Conservation (phyloP, 1,140 invertebrate genomes). For the Sarcophaga peregrina region DNA sequence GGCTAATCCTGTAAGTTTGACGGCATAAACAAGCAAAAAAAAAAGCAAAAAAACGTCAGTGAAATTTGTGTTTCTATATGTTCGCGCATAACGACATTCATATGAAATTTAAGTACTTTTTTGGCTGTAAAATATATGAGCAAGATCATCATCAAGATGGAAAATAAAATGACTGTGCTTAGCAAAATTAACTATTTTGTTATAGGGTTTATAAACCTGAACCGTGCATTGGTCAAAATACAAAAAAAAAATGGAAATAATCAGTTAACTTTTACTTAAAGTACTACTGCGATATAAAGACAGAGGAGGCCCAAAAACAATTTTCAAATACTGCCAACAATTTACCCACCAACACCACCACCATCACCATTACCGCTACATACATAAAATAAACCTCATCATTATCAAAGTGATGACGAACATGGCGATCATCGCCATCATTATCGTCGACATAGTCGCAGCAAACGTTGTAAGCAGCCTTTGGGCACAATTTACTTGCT, state of each 20-base stretch:
- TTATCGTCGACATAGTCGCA: not conserved
- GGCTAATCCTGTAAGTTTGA: conserved; percentile 3
- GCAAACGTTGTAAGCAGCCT: not conserved
- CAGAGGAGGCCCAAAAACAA: not conserved
- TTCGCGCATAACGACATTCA: not conserved
- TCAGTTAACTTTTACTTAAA: not conserved
- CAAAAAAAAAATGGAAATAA: not conserved
- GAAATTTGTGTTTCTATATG: not conserved
- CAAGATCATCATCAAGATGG: too few species aligned
- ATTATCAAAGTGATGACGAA: not conserved
- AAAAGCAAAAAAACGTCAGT: conserved; percentile 1
- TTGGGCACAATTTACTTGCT: not conserved
- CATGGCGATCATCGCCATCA: not conserved
- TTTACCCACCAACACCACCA: not conserved
- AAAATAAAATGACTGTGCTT: too few species aligned
- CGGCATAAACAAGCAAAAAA: not conserved
- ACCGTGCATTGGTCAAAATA: not conserved
- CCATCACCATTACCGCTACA: not conserved
- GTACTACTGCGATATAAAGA: not conserved
- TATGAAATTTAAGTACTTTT: too few species aligned
- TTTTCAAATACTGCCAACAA: not conserved
- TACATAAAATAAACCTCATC: not conserved
- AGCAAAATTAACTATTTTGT: not conserved
- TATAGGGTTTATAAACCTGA: not conserved
- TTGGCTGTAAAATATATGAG: too few species aligned